Base-by-base conservation (phyloP, 2,888 invertebrate genomes). In the Temnothorax rugatulus region DNA sequence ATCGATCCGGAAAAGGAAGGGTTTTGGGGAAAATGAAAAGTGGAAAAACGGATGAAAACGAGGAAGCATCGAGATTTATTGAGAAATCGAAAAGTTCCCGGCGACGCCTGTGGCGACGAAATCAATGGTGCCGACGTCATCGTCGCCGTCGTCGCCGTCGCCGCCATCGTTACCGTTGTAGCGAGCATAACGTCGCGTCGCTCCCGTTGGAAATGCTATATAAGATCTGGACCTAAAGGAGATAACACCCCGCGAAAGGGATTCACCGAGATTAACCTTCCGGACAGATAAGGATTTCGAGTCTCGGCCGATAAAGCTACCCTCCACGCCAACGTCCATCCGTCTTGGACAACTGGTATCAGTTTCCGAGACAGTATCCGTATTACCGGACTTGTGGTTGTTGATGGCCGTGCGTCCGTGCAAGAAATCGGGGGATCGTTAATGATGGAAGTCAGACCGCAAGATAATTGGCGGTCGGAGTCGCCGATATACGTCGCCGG, bases 51-150 rank as follows among this genome's bases (percentile, higher is more conserved):
- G 52, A 75, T 83, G 82, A 89, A 63, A 86, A 79, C 82, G 74
- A 84, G 85, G 85, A 86, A 87, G 87, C 85, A 84, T 84, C 59
- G 86, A 92, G 92, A 93, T 93, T 93, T 93, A 93, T 92, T 88
- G 93, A 89, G 89, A 86, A 92, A 92, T 92, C 91, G 90, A 92
- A 92, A 93, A 93, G 92, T 92, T 92, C 90, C 91, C 89, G 89
- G 87, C 83, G 86, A 83, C 85, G 54, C 68, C 84, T 66, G 79
- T 76, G 74, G 86, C 84, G 86, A 83, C 83, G 86, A 82, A 86
- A 84, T 88, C 82, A 84, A 77, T 85, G 66, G 57, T 83, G 81
- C 83, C 82, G 76, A 86, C 76, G 71, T 61, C 59, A 84, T 82
- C 63, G 85, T 71, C 68, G 69, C 83, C 75, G 57, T 75, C 8